These are phyloP conservation scores for Drosophila prostipennis DNA, from an alignment of 2,888 invertebrate genomes.

Conservation along the genomic window DNA sequence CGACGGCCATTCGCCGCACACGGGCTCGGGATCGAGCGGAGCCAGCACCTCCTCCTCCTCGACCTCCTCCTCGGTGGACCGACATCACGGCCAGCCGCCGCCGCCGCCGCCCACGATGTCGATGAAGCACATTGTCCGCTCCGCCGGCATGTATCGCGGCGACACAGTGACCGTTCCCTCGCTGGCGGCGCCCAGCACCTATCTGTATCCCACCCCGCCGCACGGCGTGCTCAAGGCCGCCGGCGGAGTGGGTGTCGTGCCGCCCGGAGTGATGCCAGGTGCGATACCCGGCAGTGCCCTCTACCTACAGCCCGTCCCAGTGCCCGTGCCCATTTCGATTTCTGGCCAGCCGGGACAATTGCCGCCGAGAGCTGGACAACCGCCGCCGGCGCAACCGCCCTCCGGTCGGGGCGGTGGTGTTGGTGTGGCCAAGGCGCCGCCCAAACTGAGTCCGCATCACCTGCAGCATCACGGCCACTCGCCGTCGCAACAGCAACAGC, in stretches of 20 bases:
- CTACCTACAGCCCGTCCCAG: slow-evolving; percentile 85
- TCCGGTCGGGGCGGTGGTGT: slow-evolving; percentile 9
- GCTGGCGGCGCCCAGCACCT: slow-evolving; percentile 76
- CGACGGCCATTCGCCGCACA: slow-evolving; percentile 84
- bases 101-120: slow-evolving; percentile 54
- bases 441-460: slow-evolving; percentile 84
- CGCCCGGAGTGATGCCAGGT: slow-evolving; percentile 24
- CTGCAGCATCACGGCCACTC: slow-evolving; percentile 61
- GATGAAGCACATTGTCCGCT: slow-evolving; percentile 79
- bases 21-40: slow-evolving; percentile 27
- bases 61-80: slow-evolving; percentile 51
- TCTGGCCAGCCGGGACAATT: slow-evolving; percentile 74
- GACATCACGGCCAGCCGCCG: slow-evolving; percentile 11
- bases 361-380: slow-evolving; percentile 61
- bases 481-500: slow-evolving; percentile 63
- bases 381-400: slow-evolving; percentile 64
- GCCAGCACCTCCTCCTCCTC: slow-evolving; percentile 30
- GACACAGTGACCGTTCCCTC: slow-evolving; percentile 57
- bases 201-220: slow-evolving; percentile 83
- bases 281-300: slow-evolving; percentile 75
- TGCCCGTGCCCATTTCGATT: slow-evolving; percentile 77
- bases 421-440: slow-evolving; percentile 84
- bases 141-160: slow-evolving; percentile 75
- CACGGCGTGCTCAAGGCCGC: slow-evolving; percentile 58
- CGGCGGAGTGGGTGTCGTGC: slow-evolving; percentile 14